These are phyloP conservation scores for Acronicta alni DNA, from an alignment of 2,888 invertebrate genomes.

Conservation along the genomic window DNA sequence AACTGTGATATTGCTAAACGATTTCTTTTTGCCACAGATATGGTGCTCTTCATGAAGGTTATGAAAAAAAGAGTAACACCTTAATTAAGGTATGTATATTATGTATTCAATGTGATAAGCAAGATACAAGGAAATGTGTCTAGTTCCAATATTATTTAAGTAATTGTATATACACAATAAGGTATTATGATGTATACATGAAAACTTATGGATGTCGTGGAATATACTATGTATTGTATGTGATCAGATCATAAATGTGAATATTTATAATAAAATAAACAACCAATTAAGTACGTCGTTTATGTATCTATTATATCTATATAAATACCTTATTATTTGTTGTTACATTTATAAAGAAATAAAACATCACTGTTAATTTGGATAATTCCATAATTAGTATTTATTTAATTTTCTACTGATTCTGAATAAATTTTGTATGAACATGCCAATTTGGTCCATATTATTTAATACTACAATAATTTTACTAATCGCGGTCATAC, in stretches of 20 bases:
- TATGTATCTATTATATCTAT: constrained; percentile 18
- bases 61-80: constrained; percentile 92
- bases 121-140: constrained; percentile 23
- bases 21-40: constrained; percentile 90
- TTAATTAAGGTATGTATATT: constrained; percentile 69
- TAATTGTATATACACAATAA: constrained; percentile 38
- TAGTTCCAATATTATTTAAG: constrained; percentile 30
- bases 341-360: constrained; percentile 19
- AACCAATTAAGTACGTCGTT: constrained; percentile 27
- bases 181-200: constrained; percentile 22
- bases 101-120: constrained; percentile 34
- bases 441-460: constrained; percentile 63
- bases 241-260: constrained; percentile 24
- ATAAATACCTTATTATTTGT: background rate
- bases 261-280: constrained; percentile 42
- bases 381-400: constrained; percentile 24
- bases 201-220: constrained; percentile 22
- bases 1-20: background rate
- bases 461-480: constrained; percentile 45
- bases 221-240: constrained; percentile 36
- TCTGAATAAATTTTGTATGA: constrained; percentile 35
- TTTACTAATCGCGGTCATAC: constrained; percentile 14
- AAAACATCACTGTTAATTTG: constrained; percentile 38
- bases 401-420: constrained; percentile 44
- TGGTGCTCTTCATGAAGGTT: constrained; percentile 97